Percentiles rank a stretch among this genome's conserved stretches.
phyloP scores from a whole-genome alignment of 2,113 vertebrate species.

The Centropus unirufus region DNA sequence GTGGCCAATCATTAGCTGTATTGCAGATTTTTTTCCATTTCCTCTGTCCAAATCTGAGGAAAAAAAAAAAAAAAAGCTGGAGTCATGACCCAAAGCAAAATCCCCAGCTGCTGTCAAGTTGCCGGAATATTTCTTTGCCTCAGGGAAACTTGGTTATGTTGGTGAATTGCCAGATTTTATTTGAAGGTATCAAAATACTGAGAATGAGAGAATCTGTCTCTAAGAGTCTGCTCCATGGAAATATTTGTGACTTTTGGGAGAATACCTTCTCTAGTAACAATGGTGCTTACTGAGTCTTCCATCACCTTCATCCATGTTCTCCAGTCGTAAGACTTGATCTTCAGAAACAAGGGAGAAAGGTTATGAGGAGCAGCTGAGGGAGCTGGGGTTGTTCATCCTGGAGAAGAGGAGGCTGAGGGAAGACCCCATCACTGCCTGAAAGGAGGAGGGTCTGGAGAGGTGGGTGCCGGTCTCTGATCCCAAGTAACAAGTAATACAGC shows the following conservation, averaged over 20 bases:
- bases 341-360: no score
- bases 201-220: neutral
- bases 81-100: neutral
- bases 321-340: no score
- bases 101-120: neutral
- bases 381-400: no score
- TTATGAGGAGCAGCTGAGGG: no score
- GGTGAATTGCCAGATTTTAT: neutral
- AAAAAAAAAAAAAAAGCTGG: neutral
- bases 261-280: neutral
- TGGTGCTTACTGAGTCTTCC: neutral
- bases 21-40: constrained; percentile 21
- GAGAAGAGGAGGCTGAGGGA: no score
- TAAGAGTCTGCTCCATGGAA: neutral
- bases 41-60: neutral
- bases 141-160: neutral
- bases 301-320: neutral
- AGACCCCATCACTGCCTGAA: no score
- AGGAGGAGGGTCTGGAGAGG: no score
- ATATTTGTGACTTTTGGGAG: neutral
- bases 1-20: neutral
- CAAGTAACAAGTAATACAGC: no score
- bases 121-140: neutral
- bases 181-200: neutral
- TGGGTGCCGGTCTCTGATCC: no score